Evolutionary conservation across 2,797 vertebrate species (phyloP).

Genomic region (Acipenser oxyrinchus): DNA sequence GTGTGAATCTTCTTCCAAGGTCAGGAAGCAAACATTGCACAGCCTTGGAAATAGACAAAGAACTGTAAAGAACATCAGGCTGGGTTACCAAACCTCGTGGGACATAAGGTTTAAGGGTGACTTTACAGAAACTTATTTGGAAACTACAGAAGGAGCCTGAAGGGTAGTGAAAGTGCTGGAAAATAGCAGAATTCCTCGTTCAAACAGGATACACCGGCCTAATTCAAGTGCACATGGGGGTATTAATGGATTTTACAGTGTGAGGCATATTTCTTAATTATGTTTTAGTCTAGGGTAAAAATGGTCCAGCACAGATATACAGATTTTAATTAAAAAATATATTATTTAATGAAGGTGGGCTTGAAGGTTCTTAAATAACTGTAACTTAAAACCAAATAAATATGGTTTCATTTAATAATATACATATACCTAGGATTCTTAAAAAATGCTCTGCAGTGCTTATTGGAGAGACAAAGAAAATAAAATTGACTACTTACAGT

Average conservation of each 20-base stretch:
- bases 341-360: too few relatives aligned
- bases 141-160: conserved; percentile 40
- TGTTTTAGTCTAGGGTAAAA: neutral
- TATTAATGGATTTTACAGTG: neutral
- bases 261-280: neutral
- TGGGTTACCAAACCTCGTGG: conserved; percentile 42
- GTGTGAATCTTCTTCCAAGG: conserved; percentile 45
- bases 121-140: conserved; percentile 44
- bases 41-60: conserved; percentile 49
- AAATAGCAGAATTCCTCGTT: neutral
- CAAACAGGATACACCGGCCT: neutral
- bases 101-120: conserved; percentile 44
- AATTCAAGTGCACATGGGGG: neutral
- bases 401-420: too few relatives aligned
- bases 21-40: conserved; percentile 37
- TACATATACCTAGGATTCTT: too few relatives aligned
- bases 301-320: neutral
- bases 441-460: too few relatives aligned
- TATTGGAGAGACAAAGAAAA: too few relatives aligned
- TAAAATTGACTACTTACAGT: too few relatives aligned
- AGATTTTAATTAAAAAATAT: too few relatives aligned
- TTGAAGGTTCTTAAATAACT: too few relatives aligned
- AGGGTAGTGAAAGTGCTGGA: neutral
- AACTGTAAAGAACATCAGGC: conserved; percentile 43
- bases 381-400: too few relatives aligned